These are phyloP conservation scores for Harlomillsia oculata DNA, from an alignment of 1,140 invertebrate genomes.

Conservation along the genomic window DNA sequence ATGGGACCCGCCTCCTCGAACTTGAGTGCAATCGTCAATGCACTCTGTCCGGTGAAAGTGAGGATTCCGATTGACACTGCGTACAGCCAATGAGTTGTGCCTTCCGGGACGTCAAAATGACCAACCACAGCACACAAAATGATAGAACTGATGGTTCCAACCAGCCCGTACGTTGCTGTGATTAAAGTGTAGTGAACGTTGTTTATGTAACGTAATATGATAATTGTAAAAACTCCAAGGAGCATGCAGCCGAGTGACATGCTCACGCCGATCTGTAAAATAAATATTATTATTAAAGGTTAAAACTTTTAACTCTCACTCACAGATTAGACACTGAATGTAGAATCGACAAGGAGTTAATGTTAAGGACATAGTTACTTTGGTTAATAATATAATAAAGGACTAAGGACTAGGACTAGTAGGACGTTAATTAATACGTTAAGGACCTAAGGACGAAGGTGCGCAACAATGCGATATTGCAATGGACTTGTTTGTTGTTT, in stretches of 20 bases:
- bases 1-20: conserved; percentile 23
- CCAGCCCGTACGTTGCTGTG: conserved; percentile 14
- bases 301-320: no score
- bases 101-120: conserved; percentile 13
- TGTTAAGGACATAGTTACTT: no score
- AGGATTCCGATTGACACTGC: conserved; percentile 14
- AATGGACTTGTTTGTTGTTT: no score
- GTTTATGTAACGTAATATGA: conserved; percentile 15
- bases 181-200: conserved; percentile 17
- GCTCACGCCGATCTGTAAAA: not conserved
- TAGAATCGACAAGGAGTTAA: no score
- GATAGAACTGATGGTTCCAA: conserved; percentile 1
- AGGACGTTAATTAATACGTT: no score
- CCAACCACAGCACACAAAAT: not conserved
- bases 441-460: no score
- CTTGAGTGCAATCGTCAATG: conserved; percentile 19
- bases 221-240: not conserved
- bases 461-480: no score
- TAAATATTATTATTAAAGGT: not conserved
- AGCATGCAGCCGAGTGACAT: conserved; percentile 18
- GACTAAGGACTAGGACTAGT: no score
- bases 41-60: conserved; percentile 24
- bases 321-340: no score
- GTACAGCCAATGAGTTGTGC: not conserved
- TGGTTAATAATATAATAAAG: no score